Conservation (phyloP, 2,888 invertebrate genomes). For the Endotricha flammealis region DNA sequence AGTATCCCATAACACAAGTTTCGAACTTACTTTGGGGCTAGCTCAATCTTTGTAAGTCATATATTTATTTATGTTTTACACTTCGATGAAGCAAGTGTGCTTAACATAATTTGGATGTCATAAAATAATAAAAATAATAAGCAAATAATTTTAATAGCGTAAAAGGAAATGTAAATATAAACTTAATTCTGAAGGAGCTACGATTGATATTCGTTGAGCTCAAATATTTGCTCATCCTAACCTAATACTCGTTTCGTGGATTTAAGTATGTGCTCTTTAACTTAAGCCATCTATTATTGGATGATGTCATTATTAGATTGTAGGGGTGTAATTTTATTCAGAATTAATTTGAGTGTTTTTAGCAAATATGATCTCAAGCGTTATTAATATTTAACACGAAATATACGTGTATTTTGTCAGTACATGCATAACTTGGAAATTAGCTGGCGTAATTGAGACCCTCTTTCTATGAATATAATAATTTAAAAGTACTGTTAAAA, state of each 20-base stretch:
- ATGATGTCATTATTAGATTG: constrained; percentile 28
- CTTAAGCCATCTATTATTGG: constrained; percentile 23
- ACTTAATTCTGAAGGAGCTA: constrained; percentile 4
- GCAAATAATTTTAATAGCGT: no score
- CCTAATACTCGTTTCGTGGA: constrained; percentile 4
- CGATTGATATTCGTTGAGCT: constrained; percentile 8
- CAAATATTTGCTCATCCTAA: constrained; percentile 13
- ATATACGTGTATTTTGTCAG: not conserved
- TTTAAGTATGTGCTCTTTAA: constrained; percentile 7
- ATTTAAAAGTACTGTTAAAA: no score
- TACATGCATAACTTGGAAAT: no score
- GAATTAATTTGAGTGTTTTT: constrained; percentile 1
- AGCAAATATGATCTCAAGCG: not conserved
- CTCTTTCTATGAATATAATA: no score
- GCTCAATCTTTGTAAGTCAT: no score
- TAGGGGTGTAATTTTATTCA: constrained; percentile 10
- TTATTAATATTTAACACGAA: constrained; percentile 1
- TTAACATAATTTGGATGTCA: no score
- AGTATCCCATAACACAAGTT: no score
- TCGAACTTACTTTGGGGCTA: no score
- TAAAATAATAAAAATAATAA: no score
- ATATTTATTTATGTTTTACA: no score
- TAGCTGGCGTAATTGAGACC: no score
- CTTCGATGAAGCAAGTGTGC: no score
- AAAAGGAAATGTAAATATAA: not conserved